Base-by-base conservation (phyloP, 2,888 invertebrate genomes). In the Heterodera filipjevi region DNA sequence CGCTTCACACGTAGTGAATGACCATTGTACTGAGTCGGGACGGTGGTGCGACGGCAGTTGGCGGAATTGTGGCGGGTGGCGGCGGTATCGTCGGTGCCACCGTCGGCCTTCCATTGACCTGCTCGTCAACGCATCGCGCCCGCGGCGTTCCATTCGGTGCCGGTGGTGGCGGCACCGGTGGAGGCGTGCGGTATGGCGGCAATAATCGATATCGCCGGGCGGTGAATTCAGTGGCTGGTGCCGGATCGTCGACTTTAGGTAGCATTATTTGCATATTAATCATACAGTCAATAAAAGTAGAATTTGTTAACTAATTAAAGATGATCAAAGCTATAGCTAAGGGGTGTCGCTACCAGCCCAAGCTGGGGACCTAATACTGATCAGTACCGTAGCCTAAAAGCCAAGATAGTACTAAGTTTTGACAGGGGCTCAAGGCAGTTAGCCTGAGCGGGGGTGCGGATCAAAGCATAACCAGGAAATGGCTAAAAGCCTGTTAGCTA, bases 111-210 rank as follows among this genome's bases (percentile, higher is more conserved):
- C 78, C 78, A 8, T n/a, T 77, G 10, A 30, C 77, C 16, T 81
- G 82, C n/a, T 82, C 85, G 12, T 83, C 85, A 64, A 80, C 71
- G 44, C 81, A 81, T 76, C 78, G 79, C 59, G 68, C 84, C 46
- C 83, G 84, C 71, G 74, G 79, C 49, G 68, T 66, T 5, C 77
- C 39, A 53, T 75, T 81, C 76, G 81, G 83, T 39, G 84, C 82
- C 68, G 74, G 71, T 39, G 78, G 77, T 74, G 80, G 82, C 39
- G 80, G 79, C 27, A 71, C 33, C n/a, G 68, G 78, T 33, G 81
- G 83, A 30, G 66, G 49, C 59, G 53, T 35, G 22, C 64, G 70
- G 16, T 59, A 66, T 35, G 66, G 77, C 49, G 70, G 70, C 35
- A 33, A 44, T 27, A 77, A 49, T 30, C 78, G 77, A 22, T 66